These are phyloP conservation scores for Lacanobia wlatinum DNA, from an alignment of 2,888 invertebrate genomes.

Conservation along the genomic window DNA sequence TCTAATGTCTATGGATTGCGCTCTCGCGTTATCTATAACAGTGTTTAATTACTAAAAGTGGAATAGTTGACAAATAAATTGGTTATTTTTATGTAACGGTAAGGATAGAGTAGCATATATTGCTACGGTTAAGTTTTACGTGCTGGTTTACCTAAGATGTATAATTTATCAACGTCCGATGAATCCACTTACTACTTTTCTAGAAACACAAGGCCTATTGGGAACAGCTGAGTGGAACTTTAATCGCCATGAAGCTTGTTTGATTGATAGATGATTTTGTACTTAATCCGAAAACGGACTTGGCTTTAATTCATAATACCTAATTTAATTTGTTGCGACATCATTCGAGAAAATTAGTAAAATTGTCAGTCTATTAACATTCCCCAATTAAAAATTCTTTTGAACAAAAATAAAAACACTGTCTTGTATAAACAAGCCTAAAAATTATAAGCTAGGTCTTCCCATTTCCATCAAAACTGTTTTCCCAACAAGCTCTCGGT, in stretches of 20 bases:
- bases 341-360: background rate
- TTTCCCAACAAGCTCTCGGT: background rate
- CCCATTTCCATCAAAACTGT: constrained; percentile 2
- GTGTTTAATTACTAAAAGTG: constrained; percentile 73
- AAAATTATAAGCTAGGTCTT: constrained; percentile 7
- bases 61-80: constrained; percentile 60
- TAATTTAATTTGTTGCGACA: background rate
- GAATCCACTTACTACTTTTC: background rate
- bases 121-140: too few relatives aligned
- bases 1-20: constrained; percentile 80
- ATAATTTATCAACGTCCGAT: too few relatives aligned
- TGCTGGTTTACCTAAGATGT: too few relatives aligned
- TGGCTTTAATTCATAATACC: background rate
- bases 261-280: background rate
- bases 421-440: constrained; percentile 5
- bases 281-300: background rate
- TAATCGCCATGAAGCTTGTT: background rate
- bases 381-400: background rate
- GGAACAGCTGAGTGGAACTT: background rate
- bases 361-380: background rate
- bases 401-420: background rate
- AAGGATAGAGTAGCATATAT: too few relatives aligned
- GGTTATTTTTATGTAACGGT: constrained; percentile 16
- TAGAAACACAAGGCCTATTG: background rate
- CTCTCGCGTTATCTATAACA: constrained; percentile 76